Evolutionary conservation across 1,140 invertebrate genomes (phyloP).

Genomic region (Acromyrmex heyeri): DNA sequence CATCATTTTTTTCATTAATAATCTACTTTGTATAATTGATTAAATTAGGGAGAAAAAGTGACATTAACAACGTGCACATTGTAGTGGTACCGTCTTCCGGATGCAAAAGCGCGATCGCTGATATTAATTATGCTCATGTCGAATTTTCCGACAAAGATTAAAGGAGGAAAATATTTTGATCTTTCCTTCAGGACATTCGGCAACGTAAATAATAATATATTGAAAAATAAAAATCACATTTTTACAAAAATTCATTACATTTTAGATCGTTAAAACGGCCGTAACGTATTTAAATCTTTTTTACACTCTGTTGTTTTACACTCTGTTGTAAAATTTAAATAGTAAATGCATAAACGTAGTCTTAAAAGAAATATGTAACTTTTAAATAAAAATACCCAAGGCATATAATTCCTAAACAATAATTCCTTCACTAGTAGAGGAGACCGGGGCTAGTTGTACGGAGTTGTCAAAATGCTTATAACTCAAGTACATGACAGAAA

Average conservation of each 20-base stretch:
- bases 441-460: too few species aligned
- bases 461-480: too few species aligned
- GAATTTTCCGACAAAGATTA: conserved; percentile 12
- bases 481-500: too few species aligned
- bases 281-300: conserved; percentile 73
- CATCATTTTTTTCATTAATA: too few species aligned
- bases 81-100: conserved; percentile 15
- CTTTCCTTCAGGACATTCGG: conserved; percentile 32
- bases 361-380: background rate
- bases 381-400: background rate
- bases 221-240: background rate
- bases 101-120: background rate
- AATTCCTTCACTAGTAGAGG: background rate
- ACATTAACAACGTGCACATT: conserved; percentile 18
- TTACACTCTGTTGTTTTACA: conserved; percentile 60
- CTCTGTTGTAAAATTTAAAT: conserved; percentile 23
- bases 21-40: background rate
- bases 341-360: conserved; percentile 10
- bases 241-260: background rate
- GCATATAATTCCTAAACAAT: background rate
- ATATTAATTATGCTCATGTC: conserved; percentile 28
- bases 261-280: conserved; percentile 70
- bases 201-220: conserved; percentile 35
- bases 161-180: conserved; percentile 33
- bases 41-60: conserved; percentile 6